A percentile compares a stretch with the other conserved stretches of the same genome.
Evolutionary conservation across 2,888 invertebrate species (phyloP).

Genomic region (Ichneumon xanthorius): DNA sequence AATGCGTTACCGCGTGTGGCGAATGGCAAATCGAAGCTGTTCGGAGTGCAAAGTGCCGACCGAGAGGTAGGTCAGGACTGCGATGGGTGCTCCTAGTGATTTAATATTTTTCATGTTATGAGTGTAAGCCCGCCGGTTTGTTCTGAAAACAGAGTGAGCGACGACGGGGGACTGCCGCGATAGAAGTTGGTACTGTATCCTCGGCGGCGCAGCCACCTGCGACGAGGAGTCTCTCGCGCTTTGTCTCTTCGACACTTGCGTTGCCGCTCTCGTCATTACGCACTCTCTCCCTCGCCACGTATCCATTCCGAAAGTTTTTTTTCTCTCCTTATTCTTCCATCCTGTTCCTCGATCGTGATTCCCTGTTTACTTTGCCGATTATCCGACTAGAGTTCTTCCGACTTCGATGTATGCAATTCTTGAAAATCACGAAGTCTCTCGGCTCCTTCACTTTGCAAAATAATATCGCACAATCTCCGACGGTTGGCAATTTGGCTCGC

Average conservation of each 20-base stretch:
- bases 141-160: conserved; percentile 81
- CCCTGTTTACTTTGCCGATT: conserved; percentile 32
- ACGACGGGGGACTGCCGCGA: conserved; percentile 63
- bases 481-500: conserved; percentile 27
- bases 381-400: conserved; percentile 12
- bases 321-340: background rate
- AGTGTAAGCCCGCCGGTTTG: conserved; percentile 82
- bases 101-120: conserved; percentile 84
- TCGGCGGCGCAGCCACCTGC: conserved; percentile 19
- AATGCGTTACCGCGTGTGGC: background rate
- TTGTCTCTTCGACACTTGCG: conserved; percentile 27
- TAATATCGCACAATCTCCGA: background rate
- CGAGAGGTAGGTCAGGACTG: conserved; percentile 66
- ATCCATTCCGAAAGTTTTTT: conserved; percentile 25
- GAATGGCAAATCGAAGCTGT: background rate
- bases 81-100: conserved; percentile 73
- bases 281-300: conserved; percentile 37
- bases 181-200: conserved; percentile 12
- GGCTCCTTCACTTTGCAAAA: conserved; percentile 14
- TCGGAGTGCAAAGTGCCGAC: conserved; percentile 8
- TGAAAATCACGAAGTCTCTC: background rate
- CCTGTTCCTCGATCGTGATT: conserved; percentile 26
- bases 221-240: conserved; percentile 20
- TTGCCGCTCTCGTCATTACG: conserved; percentile 50
- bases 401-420: background rate